A percentile compares a stretch with the other conserved stretches of the same genome.
Evolutionary conservation across 1,140 invertebrate genomes (phyloP).

Genomic region (Trichoplusia ni): DNA sequence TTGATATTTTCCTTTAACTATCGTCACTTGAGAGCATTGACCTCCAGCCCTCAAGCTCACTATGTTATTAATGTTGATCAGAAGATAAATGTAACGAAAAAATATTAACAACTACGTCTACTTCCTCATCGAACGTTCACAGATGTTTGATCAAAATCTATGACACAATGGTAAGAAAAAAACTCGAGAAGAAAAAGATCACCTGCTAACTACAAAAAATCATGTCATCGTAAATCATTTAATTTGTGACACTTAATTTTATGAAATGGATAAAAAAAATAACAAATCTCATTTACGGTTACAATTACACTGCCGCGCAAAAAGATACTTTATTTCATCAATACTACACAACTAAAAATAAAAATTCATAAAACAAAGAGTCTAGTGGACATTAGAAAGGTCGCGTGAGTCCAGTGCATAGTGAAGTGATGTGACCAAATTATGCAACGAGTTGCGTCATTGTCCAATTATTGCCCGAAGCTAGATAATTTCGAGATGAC

Average conservation of each 20-base stretch:
- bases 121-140: slow-evolving; percentile 4
- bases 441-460: slow-evolving; percentile 51
- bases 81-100: background rate
- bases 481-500: slow-evolving; percentile 61
- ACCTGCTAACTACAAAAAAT: no score
- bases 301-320: slow-evolving; percentile 1
- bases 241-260: background rate
- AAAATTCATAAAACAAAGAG: slow-evolving; percentile 2
- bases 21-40: no score
- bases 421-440: slow-evolving; percentile 51
- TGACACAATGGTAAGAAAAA: slow-evolving; percentile 19
- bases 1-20: no score
- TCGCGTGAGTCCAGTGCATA: slow-evolving; percentile 41
- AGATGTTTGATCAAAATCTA: slow-evolving; percentile 20
- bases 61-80: background rate
- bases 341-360: slow-evolving; percentile 15
- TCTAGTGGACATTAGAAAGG: slow-evolving; percentile 46
- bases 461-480: slow-evolving; percentile 52
- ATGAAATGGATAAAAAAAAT: background rate
- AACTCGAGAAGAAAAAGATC: slow-evolving; percentile 1
- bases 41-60: background rate
- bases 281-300: background rate
- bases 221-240: background rate
- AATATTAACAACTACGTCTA: background rate
- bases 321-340: slow-evolving; percentile 4